These are phyloP conservation scores for Xiphorhynchus elegans DNA, from an alignment of 2,113 vertebrate genomes.

Conservation along the genomic window DNA sequence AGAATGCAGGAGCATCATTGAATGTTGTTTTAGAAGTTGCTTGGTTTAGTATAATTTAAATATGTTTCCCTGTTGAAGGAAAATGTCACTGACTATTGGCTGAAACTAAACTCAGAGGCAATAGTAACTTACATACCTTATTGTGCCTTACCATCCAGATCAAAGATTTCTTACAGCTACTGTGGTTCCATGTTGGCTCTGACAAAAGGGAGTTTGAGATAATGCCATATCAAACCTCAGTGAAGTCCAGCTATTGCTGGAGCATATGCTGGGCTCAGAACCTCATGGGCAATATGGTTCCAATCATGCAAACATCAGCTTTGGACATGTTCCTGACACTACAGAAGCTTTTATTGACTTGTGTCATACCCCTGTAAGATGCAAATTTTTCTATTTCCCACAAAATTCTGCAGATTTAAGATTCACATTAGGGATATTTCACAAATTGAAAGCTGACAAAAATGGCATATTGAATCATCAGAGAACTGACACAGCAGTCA, in stretches of 20 bases:
- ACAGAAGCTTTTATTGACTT: not conserved
- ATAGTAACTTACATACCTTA: not conserved
- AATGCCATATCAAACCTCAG: not conserved
- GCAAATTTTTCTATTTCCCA: not conserved
- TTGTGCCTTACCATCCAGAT: not conserved
- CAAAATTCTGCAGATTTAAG: not conserved
- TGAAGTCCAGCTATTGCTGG: not conserved
- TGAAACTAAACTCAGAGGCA: not conserved
- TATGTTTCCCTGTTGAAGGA: not conserved
- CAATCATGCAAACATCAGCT: not conserved
- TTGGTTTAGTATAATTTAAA: not conserved
- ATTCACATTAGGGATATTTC: not conserved
- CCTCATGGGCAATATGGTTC: not conserved
- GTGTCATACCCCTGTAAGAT: not conserved
- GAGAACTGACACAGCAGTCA: not conserved
- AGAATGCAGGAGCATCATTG: not conserved
- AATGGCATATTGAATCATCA: not conserved
- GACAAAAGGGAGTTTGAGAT: not conserved
- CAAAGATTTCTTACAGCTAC: not conserved
- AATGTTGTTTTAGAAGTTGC: not conserved
- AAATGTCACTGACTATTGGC: not conserved
- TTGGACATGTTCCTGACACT: not conserved
- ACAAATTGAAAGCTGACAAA: not conserved
- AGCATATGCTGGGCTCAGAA: not conserved
- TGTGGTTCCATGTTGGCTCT: not conserved